Evolutionary conservation across 2,797 vertebrate species (phyloP), one percentile per base, ranked within the genome.

Genomic region (Channa striata): DNA sequence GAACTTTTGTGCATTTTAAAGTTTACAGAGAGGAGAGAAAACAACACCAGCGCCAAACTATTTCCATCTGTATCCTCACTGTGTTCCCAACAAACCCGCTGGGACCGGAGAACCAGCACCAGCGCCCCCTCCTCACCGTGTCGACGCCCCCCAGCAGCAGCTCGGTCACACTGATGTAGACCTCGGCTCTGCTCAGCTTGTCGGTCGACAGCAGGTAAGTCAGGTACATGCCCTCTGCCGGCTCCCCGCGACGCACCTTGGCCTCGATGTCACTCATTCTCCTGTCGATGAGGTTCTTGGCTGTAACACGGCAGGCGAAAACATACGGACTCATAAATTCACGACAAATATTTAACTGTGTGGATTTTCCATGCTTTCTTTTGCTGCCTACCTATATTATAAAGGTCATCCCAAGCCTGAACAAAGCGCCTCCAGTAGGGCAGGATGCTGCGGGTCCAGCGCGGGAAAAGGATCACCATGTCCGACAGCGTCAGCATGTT

Each of bases 101-200:
- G n/a, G n/a, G n/a, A n/a, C n/a, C n/a, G n/a, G 25, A 2, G 3
- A 37, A 37, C 8, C 36, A 8, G 40, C 2, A 6, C 40, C 17
- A 17, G 9, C 37, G 0, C 44, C 23, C 8, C 4, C 10, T 14
- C 9, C 86, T 91, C 72, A 95, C 94, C 81, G 94, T 95, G 87
- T 95, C 94, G 0, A 94, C 93, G 8, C 93, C 94, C 1, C 94
- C 94, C 76, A 95, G 87, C 67, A 95, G 83, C 62, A 95, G 85
- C 83, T 95, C 94, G 0, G 89, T 93, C 56, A 93, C 10, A 17
- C 72, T 93, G 72, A 81, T 91, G 87, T 93, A 93, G 64, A 95
- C 37, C 53, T 95, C 93, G 0, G 69, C 71, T 44, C 64, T 70
- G 65, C 60, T 89, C 47, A 95, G 72, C 67, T 78, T 87, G 33